Evolutionary conservation across 2,113 vertebrate species (phyloP).

Genomic region (Oreochromis niloticus): DNA sequence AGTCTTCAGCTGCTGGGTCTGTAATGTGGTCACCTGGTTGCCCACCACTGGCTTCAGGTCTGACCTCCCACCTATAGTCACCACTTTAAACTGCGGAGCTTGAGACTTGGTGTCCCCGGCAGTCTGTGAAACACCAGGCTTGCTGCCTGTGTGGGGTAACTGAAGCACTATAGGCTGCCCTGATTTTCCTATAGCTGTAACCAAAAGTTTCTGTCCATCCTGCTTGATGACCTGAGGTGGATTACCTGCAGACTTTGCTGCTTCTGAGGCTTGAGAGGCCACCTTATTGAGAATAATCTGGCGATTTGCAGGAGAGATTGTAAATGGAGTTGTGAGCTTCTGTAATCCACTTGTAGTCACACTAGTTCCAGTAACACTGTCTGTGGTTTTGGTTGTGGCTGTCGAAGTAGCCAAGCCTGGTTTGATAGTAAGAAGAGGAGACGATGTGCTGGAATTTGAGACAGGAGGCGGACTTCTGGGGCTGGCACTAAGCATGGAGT

Average conservation of each 20-base stretch:
- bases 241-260: conserved; percentile 73
- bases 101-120: conserved; percentile 78
- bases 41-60: conserved; percentile 86
- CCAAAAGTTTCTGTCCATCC: conserved; percentile 91
- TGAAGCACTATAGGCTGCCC: conserved; percentile 90
- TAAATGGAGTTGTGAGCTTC: conserved; percentile 82
- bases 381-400: conserved; percentile 55
- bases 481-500: conserved; percentile 61
- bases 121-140: conserved; percentile 72
- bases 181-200: conserved; percentile 87
- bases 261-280: conserved; percentile 75
- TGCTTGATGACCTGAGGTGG: conserved; percentile 82
- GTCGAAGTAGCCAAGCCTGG: conserved; percentile 65
- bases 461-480: conserved; percentile 68
- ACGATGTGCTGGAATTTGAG: conserved; percentile 33
- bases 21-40: conserved; percentile 82
- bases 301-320: conserved; percentile 85
- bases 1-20: conserved; percentile 91
- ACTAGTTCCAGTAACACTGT: conserved; percentile 47
- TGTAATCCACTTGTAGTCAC: conserved; percentile 71
- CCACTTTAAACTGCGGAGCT: conserved; percentile 89
- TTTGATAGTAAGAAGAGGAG: conserved; percentile 61
- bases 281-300: conserved; percentile 94
- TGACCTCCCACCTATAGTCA: conserved; percentile 83
- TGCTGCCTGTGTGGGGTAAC: conserved; percentile 80